A percentile compares a stretch with the other conserved stretches of the same genome.
These are phyloP conservation scores for Lordiphosa clarofinis DNA, from an alignment of 1,140 invertebrate genomes.

Conservation along the genomic window DNA sequence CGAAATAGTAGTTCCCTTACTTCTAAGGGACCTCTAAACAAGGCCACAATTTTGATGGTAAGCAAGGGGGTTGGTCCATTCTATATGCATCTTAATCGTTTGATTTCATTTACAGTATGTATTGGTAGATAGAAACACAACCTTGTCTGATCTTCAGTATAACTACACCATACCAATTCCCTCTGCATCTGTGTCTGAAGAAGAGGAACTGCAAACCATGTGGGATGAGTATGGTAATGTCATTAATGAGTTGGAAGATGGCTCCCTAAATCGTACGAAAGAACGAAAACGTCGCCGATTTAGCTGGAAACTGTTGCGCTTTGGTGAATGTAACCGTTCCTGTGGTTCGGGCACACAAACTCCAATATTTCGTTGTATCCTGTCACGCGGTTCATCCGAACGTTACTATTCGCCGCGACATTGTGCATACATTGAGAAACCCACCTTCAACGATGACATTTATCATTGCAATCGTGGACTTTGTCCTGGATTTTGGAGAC, in stretches of 20 bases:
- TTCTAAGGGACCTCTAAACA: constrained; percentile 42
- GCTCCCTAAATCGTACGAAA: constrained; percentile 22
- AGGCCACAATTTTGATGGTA: constrained; percentile 49
- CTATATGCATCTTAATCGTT: background rate
- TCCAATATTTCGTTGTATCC: constrained; percentile 83
- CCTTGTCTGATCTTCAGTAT: constrained; percentile 89
- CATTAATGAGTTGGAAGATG: constrained; percentile 23
- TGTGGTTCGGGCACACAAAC: constrained; percentile 90
- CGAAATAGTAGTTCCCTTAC: constrained; percentile 21
- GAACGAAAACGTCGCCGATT: constrained; percentile 83
- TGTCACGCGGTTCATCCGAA: constrained; percentile 81
- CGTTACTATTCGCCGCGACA: constrained; percentile 84
- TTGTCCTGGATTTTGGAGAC: constrained; percentile 82
- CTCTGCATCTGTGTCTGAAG: constrained; percentile 49
- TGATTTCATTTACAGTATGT: constrained; percentile 82
- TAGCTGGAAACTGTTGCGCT: constrained; percentile 88
- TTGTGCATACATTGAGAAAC: constrained; percentile 83
- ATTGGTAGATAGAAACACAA: constrained; percentile 83
- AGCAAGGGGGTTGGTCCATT: no score
- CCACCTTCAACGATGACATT: constrained; percentile 80
- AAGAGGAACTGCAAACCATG: constrained; percentile 43
- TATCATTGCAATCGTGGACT: constrained; percentile 85
- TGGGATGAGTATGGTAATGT: constrained; percentile 48
- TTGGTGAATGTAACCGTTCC: constrained; percentile 86
- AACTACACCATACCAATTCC: constrained; percentile 86